Percentiles rank a stretch among this genome's conserved stretches.
Evolutionary conservation across 2,797 vertebrate species (phyloP).

Genomic region (Hyperoplus lanceolatus): DNA sequence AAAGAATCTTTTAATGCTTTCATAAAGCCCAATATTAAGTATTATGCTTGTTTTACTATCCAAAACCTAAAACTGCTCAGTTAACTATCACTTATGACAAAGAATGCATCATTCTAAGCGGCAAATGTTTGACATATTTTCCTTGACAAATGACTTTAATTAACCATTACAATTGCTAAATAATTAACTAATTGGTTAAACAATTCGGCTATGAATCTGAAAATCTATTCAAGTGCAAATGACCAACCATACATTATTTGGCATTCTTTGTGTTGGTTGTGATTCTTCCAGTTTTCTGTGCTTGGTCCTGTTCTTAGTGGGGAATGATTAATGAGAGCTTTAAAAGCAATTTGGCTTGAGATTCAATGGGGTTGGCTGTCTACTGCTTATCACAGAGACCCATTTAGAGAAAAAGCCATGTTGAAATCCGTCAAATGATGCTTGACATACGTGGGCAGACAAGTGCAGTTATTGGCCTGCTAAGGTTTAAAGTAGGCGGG

Average conservation of each 20-base stretch:
- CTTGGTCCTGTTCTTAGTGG: background rate
- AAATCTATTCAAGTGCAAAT: background rate
- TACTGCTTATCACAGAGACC: background rate
- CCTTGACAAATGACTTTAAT: background rate
- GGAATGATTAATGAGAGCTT: constrained; percentile 10
- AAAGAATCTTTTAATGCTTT: background rate
- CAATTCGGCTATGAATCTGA: background rate
- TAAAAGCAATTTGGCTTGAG: background rate
- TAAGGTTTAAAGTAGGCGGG: too few relatives aligned
- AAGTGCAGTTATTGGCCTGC: too few relatives aligned
- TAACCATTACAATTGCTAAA: background rate
- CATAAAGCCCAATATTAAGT: background rate
- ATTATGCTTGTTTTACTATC: background rate
- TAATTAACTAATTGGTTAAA: background rate
- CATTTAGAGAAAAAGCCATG: background rate
- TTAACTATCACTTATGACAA: background rate
- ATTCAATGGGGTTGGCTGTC: background rate
- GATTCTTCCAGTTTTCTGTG: background rate
- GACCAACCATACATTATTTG: background rate
- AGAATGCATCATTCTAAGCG: background rate
- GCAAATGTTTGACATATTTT: background rate
- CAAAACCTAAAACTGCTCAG: background rate
- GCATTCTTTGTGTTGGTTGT: background rate
- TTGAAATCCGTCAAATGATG: background rate
- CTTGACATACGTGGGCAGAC: background rate